Conservation (phyloP, 2,797 vertebrate species). For the Urocyon cinereoargenteus region DNA sequence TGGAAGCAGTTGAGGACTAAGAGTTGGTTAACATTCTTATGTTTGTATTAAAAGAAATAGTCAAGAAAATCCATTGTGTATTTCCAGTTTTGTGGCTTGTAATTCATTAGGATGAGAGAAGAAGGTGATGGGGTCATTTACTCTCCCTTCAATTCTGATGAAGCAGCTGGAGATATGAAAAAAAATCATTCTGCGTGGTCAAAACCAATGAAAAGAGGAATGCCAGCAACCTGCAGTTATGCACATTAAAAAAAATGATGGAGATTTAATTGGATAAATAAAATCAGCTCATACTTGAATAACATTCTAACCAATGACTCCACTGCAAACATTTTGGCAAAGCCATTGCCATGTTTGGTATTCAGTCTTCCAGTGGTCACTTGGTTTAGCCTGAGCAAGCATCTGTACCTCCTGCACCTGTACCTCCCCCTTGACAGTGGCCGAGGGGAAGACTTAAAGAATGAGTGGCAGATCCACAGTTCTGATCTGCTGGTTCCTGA, state of each 20-base stretch:
- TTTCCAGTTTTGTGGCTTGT: slow-evolving; percentile 51
- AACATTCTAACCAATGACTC: slow-evolving; percentile 33
- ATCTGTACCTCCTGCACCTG: background rate
- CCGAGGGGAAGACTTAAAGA: background rate
- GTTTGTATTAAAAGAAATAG: slow-evolving; percentile 9
- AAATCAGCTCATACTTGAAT: slow-evolving; percentile 3
- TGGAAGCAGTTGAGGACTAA: background rate
- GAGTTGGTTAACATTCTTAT: background rate
- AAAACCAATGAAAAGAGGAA: slow-evolving; percentile 71
- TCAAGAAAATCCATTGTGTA: background rate
- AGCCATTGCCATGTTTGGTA: background rate
- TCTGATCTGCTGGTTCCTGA: background rate
- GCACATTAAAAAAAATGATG: slow-evolving; percentile 20
- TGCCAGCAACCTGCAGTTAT: background rate
- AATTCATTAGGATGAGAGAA: background rate
- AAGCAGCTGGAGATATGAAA: slow-evolving; percentile 14
- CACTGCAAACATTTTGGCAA: background rate
- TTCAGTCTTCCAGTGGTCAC: background rate
- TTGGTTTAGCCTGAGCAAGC: background rate
- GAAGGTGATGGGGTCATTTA: background rate
- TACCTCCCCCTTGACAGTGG: background rate
- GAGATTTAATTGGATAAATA: slow-evolving; percentile 60
- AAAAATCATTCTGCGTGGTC: slow-evolving; percentile 48
- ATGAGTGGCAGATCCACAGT: background rate
- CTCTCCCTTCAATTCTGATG: slow-evolving; percentile 46